These are phyloP conservation scores for Drosophila incognita DNA, from an alignment of 2,888 invertebrate genomes.

Conservation along the genomic window DNA sequence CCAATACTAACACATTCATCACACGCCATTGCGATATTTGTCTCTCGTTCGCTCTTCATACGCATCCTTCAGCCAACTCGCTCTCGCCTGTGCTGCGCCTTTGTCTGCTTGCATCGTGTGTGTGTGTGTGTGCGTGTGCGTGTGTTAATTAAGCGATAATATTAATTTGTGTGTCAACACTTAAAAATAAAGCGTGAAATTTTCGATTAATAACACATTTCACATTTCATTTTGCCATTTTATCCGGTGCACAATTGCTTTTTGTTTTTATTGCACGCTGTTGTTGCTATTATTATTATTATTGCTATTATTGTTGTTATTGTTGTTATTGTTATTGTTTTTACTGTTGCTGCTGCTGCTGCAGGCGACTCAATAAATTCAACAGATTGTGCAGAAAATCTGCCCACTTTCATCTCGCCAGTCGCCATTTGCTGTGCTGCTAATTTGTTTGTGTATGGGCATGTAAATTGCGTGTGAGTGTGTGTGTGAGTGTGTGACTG, in stretches of 20 bases:
- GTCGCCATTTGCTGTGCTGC: conserved; percentile 42
- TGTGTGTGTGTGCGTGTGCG: conserved; percentile 10
- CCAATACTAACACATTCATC: conserved; percentile 32
- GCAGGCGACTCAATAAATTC: conserved; percentile 70
- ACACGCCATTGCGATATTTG: conserved; percentile 28
- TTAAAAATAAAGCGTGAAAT: conserved; percentile 74
- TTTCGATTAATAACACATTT: conserved; percentile 80
- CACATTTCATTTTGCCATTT: conserved; percentile 64
- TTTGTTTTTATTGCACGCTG: conserved; percentile 45
- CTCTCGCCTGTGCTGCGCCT: conserved; percentile 15
- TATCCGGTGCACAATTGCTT: conserved; percentile 53
- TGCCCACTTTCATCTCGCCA: conserved; percentile 65
- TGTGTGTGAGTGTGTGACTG: not conserved
- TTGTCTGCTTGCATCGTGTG: conserved; percentile 40
- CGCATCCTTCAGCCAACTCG: conserved; percentile 1
- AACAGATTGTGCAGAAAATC: conserved; percentile 74
- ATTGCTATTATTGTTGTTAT: conserved; percentile 34
- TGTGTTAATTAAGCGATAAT: conserved; percentile 85
- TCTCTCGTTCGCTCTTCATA: conserved; percentile 19
- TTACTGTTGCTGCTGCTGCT: conserved; percentile 28
- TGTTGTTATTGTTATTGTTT: conserved; percentile 17
- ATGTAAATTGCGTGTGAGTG: not conserved
- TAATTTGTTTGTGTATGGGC: conserved; percentile 24
- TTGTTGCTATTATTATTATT: conserved; percentile 31
- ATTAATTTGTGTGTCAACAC: conserved; percentile 85